phyloP scores from a whole-genome alignment of 1,140 invertebrate genomes.

The Nasonia longicornis region DNA sequence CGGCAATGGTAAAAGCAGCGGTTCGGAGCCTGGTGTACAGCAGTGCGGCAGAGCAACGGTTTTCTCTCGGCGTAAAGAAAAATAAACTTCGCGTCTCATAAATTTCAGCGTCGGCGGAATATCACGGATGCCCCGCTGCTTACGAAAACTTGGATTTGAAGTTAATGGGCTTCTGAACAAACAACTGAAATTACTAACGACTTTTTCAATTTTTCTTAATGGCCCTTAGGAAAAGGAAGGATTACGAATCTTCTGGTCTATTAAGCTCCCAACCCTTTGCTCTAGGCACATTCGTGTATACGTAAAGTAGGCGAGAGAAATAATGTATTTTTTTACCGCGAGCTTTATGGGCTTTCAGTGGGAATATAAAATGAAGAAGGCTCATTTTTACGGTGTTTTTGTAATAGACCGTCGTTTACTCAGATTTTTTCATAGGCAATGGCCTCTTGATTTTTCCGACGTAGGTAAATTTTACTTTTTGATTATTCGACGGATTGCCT shows the following conservation, averaged over 20 bases:
- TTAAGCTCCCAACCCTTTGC: background rate
- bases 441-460: no score
- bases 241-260: background rate
- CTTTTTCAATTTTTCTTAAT: slow-evolving; percentile 21
- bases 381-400: no score
- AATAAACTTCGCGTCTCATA: slow-evolving; percentile 21
- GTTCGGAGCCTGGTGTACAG: background rate
- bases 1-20: background rate
- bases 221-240: background rate
- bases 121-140: background rate
- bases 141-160: slow-evolving; percentile 4
- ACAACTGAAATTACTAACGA: slow-evolving; percentile 11
- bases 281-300: no score
- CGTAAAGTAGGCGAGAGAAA: no score
- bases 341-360: no score
- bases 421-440: no score
- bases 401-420: no score
- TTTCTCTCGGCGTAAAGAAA: background rate
- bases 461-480: no score
- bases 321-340: no score
- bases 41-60: background rate
- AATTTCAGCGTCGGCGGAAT: background rate
- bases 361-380: no score
- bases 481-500: no score
- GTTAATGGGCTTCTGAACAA: slow-evolving; percentile 27